Conservation (phyloP, 2,888 invertebrate species). For the Melolontha melolontha region DNA sequence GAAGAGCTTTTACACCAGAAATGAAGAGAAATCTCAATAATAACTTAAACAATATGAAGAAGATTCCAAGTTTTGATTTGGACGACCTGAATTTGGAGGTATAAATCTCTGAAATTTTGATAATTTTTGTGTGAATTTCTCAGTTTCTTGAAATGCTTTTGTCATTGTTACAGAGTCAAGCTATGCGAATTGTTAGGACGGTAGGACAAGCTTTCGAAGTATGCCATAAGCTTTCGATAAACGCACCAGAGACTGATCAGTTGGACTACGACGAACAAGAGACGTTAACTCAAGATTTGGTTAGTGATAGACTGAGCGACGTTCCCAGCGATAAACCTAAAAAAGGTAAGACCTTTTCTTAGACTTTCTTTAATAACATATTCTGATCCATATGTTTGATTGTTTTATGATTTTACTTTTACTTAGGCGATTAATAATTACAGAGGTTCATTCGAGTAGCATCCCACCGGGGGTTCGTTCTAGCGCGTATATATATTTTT, state of each 20-base stretch:
- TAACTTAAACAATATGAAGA: conserved; percentile 55
- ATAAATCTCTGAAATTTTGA: conserved; percentile 41
- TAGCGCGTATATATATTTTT: too few relatives aligned
- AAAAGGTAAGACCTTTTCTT: conserved; percentile 66
- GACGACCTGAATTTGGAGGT: conserved; percentile 73
- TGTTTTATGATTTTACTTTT: too few relatives aligned
- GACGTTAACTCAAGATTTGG: conserved; percentile 64
- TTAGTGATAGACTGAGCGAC: conserved; percentile 67
- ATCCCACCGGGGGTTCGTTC: too few relatives aligned
- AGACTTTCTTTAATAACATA: too few relatives aligned
- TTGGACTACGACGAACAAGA: conserved; percentile 68
- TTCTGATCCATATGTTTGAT: too few relatives aligned
- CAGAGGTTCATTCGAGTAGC: too few relatives aligned
- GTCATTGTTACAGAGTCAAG: conserved; percentile 83
- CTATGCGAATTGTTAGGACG: conserved; percentile 97
- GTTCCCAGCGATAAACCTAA: conserved; percentile 69
- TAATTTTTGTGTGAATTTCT: not conserved
- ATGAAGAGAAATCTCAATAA: conserved; percentile 57
- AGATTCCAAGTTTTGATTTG: conserved; percentile 70
- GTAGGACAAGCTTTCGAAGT: conserved; percentile 99
- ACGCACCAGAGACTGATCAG: conserved; percentile 63
- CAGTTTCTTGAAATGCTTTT: not conserved
- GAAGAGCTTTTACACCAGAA: conserved; percentile 51
- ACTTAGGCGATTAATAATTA: too few relatives aligned
- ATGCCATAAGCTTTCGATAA: conserved; percentile 92